Evolutionary conservation across 2,113 vertebrate genomes (phyloP).

Genomic region (Crotalus horridus): DNA sequence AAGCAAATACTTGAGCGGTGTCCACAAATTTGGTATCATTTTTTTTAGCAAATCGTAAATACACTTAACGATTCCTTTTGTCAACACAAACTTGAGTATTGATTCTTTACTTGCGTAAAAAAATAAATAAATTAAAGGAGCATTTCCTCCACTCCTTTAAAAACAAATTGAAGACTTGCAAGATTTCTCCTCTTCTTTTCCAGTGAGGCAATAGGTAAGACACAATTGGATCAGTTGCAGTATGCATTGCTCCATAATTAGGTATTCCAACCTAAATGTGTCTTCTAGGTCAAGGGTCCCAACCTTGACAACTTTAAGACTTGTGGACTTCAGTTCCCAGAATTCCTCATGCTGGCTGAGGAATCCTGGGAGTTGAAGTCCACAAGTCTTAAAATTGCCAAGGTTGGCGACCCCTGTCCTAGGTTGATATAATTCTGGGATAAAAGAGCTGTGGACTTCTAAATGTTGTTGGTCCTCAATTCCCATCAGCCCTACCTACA

Average conservation of each 20-base stretch:
- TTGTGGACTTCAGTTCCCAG: not conserved
- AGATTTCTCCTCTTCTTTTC: not conserved
- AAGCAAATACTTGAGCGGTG: not conserved
- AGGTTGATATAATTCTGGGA: not conserved
- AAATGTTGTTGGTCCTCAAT: not conserved
- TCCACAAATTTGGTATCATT: not conserved
- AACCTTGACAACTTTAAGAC: not conserved
- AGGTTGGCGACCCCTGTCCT: not conserved
- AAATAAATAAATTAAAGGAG: not conserved
- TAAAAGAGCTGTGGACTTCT: not conserved
- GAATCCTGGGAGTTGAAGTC: not conserved
- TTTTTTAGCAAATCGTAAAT: not conserved
- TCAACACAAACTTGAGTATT: not conserved
- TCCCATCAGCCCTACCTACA: not conserved
- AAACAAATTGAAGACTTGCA: not conserved
- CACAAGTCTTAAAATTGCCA: not conserved
- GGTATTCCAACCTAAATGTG: not conserved
- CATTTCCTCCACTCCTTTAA: not conserved
- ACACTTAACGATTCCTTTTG: not conserved
- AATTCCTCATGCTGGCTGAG: too few relatives aligned
- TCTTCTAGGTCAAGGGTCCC: not conserved
- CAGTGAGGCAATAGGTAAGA: not conserved
- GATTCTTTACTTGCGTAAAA: not conserved
- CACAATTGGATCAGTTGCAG: not conserved
- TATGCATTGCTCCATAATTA: not conserved